Conservation (phyloP, 2,888 invertebrate genomes). For the Agrochola litura region DNA sequence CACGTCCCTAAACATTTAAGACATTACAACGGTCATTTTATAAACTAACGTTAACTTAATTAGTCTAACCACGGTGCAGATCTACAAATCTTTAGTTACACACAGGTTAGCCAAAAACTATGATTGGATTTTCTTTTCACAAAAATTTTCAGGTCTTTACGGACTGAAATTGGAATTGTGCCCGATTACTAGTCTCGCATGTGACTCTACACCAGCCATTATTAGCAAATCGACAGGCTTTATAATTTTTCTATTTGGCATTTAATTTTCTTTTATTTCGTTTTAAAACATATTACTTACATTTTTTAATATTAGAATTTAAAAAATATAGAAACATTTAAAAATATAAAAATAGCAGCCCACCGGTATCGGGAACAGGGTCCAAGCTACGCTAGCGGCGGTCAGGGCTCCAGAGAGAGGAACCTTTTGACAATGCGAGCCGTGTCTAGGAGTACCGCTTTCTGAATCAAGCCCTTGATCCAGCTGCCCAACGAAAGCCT, state of each 20-base stretch:
- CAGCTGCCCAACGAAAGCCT: too few species aligned
- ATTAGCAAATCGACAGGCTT: conserved; percentile 9
- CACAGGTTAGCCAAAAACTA: conserved; percentile 37
- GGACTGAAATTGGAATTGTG: conserved; percentile 49
- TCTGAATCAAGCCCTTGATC: too few species aligned
- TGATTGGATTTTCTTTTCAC: conserved; percentile 48
- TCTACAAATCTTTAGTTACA: conserved; percentile 43
- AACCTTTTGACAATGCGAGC: too few species aligned
- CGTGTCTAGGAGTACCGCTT: too few species aligned
- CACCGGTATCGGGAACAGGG: too few species aligned
- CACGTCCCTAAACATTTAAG: too few species aligned
- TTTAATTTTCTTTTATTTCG: not conserved
- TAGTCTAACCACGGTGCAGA: conserved; percentile 14
- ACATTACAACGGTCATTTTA: not conserved
- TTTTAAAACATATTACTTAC: too few species aligned
- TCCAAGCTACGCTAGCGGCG: too few species aligned
- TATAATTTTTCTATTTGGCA: not conserved
- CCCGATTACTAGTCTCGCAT: conserved; percentile 34
- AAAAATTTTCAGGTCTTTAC: conserved; percentile 28
- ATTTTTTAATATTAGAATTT: too few species aligned
- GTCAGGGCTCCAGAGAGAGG: too few species aligned
- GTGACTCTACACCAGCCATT: not conserved
- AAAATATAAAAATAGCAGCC: too few species aligned
- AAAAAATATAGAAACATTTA: too few species aligned
- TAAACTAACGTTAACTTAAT: conserved; percentile 19